Percentiles rank a stretch among this genome's conserved stretches.
These are phyloP conservation scores for Reinhardtius hippoglossoides DNA, from an alignment of 2,113 vertebrate genomes.

Conservation along the genomic window DNA sequence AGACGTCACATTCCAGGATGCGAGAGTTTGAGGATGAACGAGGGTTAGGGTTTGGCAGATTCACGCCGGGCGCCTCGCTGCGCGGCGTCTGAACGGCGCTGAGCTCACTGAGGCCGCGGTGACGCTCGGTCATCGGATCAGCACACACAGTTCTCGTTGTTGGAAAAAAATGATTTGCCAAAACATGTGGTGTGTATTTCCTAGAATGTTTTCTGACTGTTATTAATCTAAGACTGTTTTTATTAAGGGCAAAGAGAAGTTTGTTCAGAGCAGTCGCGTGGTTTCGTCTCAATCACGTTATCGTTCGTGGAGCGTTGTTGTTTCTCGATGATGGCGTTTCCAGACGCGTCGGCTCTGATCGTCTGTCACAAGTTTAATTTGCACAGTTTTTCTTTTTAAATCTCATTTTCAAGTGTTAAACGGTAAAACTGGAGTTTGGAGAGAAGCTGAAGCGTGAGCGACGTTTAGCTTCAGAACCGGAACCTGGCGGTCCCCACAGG, in stretches of 20 bases:
- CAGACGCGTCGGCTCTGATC: constrained; percentile 1
- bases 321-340: too few species aligned
- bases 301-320: background rate
- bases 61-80: too few species aligned
- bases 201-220: constrained; percentile 36
- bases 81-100: too few species aligned
- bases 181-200: constrained; percentile 35
- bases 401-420: constrained; percentile 31
- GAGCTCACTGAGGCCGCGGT: too few species aligned
- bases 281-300: background rate
- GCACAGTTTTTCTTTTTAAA: constrained; percentile 59
- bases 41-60: too few species aligned
- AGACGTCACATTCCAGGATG: constrained; percentile 77
- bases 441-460: background rate
- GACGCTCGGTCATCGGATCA: too few species aligned
- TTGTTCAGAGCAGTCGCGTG: background rate
- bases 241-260: background rate
- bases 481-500: background rate
- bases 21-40: background rate
- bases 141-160: background rate
- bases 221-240: constrained; percentile 40
- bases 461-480: background rate
- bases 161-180: constrained; percentile 1
- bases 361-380: constrained; percentile 50
- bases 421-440: constrained; percentile 12